phyloP scores from a whole-genome alignment of 2,888 invertebrate genomes.

The Callinectes sapidus region DNA sequence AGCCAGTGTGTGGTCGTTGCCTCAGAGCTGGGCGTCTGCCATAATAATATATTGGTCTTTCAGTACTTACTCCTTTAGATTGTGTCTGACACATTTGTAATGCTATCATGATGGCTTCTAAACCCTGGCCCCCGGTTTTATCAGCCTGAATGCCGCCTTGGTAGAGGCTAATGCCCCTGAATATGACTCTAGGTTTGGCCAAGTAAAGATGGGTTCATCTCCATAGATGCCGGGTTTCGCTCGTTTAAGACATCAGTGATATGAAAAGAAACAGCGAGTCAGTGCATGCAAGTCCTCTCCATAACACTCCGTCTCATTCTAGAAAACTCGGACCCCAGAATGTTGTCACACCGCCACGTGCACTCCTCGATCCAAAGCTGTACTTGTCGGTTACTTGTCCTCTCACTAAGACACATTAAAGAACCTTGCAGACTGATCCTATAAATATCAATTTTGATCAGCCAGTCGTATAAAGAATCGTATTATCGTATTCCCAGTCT shows the following conservation, averaged over 20 bases:
- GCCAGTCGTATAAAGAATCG: background rate
- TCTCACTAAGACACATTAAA: background rate
- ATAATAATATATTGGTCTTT: background rate
- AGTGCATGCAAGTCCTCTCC: background rate
- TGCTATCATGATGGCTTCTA: background rate
- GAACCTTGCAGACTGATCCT: no score
- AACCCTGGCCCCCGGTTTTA: background rate
- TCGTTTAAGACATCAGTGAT: background rate
- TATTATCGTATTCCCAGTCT: background rate
- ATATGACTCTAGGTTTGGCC: background rate
- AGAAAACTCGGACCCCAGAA: background rate
- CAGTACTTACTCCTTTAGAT: background rate
- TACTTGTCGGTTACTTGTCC: background rate
- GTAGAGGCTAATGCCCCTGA: background rate
- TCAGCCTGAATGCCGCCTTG: background rate
- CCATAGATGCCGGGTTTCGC: conserved; percentile 3
- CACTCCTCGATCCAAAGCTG: background rate
- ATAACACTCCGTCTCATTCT: background rate
- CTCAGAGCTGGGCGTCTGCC: background rate
- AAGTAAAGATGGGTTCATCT: background rate
- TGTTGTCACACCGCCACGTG: background rate
- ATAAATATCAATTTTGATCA: background rate
- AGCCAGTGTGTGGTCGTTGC: background rate
- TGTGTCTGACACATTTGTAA: background rate
- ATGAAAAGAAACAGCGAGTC: background rate